Evolutionary conservation across 2,113 vertebrate species (phyloP).

Genomic region (Acanthochromis polyacanthus): DNA sequence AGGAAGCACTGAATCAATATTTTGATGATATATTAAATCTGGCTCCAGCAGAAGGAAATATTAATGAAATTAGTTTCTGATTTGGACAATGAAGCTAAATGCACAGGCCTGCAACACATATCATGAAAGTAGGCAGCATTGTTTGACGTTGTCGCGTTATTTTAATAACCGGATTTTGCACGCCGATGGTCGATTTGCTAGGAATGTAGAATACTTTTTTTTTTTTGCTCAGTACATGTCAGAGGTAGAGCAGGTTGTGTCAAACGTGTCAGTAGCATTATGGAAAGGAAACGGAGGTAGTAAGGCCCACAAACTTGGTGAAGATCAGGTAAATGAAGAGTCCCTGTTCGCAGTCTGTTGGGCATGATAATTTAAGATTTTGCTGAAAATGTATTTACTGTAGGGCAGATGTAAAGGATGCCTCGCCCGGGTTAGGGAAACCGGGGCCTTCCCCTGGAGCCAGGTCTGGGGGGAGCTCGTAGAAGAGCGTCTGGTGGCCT

Average conservation of each 20-base stretch:
- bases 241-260: neutral
- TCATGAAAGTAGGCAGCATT: neutral
- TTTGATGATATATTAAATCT: neutral
- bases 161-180: slow-evolving; percentile 1
- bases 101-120: accelerated
- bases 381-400: no score
- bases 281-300: neutral
- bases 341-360: no score
- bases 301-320: no score
- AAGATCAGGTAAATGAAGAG: no score
- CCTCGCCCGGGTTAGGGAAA: no score
- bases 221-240: neutral
- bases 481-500: no score
- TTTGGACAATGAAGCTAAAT: neutral
- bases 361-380: no score
- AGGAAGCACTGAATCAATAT: neutral
- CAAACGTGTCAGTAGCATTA: neutral
- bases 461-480: no score
- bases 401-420: no score
- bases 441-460: no score
- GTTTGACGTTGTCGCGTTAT: neutral
- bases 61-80: neutral
- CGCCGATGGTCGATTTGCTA: neutral
- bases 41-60: neutral
- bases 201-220: neutral